Evolutionary conservation across 2,797 vertebrate species (phyloP).

Genomic region (Epinephelus coioides): DNA sequence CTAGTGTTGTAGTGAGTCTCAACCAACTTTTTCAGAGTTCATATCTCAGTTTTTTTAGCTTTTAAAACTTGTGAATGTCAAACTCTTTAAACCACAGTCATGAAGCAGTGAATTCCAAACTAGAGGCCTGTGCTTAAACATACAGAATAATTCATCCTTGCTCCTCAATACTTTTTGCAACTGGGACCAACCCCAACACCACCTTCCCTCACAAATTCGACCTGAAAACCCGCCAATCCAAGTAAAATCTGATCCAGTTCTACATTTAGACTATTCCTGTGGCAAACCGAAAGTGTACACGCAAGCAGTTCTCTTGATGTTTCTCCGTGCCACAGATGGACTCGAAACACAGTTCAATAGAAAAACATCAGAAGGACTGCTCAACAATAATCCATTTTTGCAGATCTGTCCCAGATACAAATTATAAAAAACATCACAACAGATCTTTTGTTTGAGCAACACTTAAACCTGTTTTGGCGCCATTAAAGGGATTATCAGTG

Average conservation of each 20-base stretch:
- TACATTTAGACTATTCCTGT: not conserved
- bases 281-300: not conserved
- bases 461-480: conserved; percentile 6
- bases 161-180: not conserved
- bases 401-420: conserved; percentile 9
- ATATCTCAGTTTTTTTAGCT: not conserved
- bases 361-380: not conserved
- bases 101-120: not conserved
- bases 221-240: not conserved
- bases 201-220: not conserved
- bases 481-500: conserved; percentile 22
- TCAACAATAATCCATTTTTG: not conserved
- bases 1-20: too few species aligned
- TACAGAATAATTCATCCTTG: not conserved
- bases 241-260: not conserved
- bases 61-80: not conserved
- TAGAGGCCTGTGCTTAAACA: not conserved
- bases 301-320: not conserved
- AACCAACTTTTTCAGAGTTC: not conserved
- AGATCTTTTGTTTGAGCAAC: conserved; percentile 17
- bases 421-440: conserved; percentile 20
- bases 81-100: not conserved
- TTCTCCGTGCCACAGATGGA: not conserved
- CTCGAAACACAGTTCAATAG: not conserved
- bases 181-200: not conserved